Conservation (phyloP, 2,888 invertebrate genomes). For the Peribatodes rhomboidaria region DNA sequence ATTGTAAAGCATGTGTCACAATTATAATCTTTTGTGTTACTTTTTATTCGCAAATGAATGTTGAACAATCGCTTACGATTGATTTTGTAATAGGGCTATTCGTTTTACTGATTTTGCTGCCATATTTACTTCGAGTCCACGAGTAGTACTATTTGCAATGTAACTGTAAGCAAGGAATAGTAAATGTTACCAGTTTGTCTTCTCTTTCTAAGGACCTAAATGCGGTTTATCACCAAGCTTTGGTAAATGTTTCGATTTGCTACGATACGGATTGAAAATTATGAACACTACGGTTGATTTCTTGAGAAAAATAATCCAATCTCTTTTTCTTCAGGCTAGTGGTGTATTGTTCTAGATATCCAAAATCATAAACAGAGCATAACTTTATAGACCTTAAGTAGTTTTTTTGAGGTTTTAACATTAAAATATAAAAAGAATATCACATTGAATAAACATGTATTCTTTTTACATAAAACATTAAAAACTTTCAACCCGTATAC, state of each 20-base stretch:
- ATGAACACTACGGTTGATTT: too few relatives aligned
- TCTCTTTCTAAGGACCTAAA: conserved; percentile 24
- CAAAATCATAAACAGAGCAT: too few relatives aligned
- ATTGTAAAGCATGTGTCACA: conserved; percentile 24
- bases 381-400: too few relatives aligned
- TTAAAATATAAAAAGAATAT: too few relatives aligned
- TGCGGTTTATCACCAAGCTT: conserved; percentile 31
- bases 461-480: neutral
- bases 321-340: too few relatives aligned
- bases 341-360: too few relatives aligned
- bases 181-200: conserved; percentile 21
- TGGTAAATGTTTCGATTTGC: conserved; percentile 36
- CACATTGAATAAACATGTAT: too few relatives aligned
- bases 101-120: neutral
- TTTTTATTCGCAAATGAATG: conserved; percentile 26
- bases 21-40: conserved; percentile 25
- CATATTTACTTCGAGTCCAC: neutral
- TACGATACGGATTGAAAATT: conserved; percentile 8
- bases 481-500: conserved; percentile 4
- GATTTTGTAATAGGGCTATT: conserved; percentile 2
- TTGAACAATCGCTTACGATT: conserved; percentile 27
- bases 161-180: conserved; percentile 7
- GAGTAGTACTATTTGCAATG: neutral
- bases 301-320: too few relatives aligned
- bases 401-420: too few relatives aligned